Evolutionary conservation across 2,797 vertebrate genomes (phyloP).

Genomic region (Neosilurus hyrtlii): DNA sequence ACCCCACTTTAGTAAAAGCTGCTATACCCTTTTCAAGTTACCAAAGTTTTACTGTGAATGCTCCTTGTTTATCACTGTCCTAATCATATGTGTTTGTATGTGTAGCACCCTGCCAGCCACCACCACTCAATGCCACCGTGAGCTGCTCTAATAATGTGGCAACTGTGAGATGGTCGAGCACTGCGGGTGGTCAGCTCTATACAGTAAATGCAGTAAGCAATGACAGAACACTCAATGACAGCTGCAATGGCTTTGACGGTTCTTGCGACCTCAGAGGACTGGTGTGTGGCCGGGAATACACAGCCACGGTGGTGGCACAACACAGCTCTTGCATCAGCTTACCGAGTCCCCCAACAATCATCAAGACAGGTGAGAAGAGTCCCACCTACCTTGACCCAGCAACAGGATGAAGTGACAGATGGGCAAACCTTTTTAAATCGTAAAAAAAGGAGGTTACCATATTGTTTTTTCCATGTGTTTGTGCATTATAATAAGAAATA

Average conservation of each 20-base stretch:
- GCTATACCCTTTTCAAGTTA: background rate
- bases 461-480: too few relatives aligned
- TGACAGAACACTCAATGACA: conserved; percentile 51
- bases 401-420: too few relatives aligned
- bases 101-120: conserved; percentile 71
- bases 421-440: too few relatives aligned
- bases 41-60: background rate
- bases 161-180: conserved; percentile 67
- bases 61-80: background rate
- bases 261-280: conserved; percentile 66
- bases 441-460: too few relatives aligned
- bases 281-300: conserved; percentile 71
- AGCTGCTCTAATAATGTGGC: conserved; percentile 69
- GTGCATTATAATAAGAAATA: too few relatives aligned
- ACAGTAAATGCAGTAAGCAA: conserved; percentile 59
- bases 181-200: conserved; percentile 65
- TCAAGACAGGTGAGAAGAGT: conserved; percentile 69
- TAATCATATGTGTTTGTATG: conserved; percentile 1
- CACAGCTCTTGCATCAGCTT: conserved; percentile 67
- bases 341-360: conserved; percentile 58
- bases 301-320: conserved; percentile 62
- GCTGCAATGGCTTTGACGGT: conserved; percentile 55
- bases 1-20: background rate
- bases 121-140: conserved; percentile 61
- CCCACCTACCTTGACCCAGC: too few relatives aligned